A percentile compares a stretch with the other conserved stretches of the same genome.
Conservation (phyloP, 2,888 invertebrate genomes). For the Syrphus vitripennis region DNA sequence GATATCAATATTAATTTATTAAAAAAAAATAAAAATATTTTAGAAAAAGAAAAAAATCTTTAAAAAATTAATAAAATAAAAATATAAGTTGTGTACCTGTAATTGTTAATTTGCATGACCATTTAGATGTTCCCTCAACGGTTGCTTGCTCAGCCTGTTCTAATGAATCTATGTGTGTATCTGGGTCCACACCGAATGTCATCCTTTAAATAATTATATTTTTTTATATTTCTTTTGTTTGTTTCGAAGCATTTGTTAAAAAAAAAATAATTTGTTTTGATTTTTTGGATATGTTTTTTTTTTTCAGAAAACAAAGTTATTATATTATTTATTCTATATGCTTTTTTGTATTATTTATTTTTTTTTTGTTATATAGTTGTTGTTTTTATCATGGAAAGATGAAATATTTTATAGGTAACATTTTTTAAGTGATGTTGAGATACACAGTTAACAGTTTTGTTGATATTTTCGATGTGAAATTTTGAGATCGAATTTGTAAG, state of each 20-base stretch:
- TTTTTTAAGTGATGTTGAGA: no score
- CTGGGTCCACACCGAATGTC: slow-evolving; percentile 98
- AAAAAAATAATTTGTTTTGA: slow-evolving; percentile 1
- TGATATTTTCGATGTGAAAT: no score
- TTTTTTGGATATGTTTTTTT: slow-evolving; percentile 14
- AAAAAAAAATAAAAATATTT: neutral
- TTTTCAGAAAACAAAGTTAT: no score
- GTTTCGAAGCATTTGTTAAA: slow-evolving; percentile 9
- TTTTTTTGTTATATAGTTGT: no score
- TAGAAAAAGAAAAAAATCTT: neutral
- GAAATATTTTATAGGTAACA: no score
- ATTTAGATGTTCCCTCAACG: slow-evolving; percentile 99
- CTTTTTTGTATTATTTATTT: no score
- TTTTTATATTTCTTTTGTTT: slow-evolving; percentile 55
- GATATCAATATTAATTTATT: neutral
- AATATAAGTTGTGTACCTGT: slow-evolving; percentile 88
- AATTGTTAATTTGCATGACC: slow-evolving; percentile 99
- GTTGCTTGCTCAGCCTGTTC: slow-evolving; percentile 98
- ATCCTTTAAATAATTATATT: slow-evolving; percentile 86
- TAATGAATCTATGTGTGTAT: slow-evolving; percentile 98
- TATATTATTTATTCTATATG: no score
- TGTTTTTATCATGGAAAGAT: no score
- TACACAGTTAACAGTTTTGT: no score
- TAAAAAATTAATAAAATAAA: slow-evolving; percentile 12
- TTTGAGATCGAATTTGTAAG: no score